Evolutionary conservation across 2,113 vertebrate genomes (phyloP).

Genomic region (Dryoscopus gambensis): DNA sequence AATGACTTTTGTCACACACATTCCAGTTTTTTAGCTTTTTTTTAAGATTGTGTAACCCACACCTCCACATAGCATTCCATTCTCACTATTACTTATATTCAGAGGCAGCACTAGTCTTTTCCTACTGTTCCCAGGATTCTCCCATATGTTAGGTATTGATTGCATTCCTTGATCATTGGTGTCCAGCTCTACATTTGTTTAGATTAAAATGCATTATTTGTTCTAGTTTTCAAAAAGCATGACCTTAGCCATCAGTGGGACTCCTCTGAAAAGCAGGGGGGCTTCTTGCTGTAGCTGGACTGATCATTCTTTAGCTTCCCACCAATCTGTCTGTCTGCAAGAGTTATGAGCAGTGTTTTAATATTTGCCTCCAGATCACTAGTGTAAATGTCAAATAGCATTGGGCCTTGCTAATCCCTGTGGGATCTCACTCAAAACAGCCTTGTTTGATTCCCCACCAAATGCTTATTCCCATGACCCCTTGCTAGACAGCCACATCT

Average conservation of each 20-base stretch:
- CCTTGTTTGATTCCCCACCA: not conserved
- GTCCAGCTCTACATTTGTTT: not conserved
- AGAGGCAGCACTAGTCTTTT: not conserved
- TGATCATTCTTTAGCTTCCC: not conserved
- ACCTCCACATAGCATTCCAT: not conserved
- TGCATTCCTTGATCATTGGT: not conserved
- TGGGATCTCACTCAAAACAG: not conserved
- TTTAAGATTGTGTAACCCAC: not conserved
- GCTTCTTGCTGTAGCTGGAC: not conserved
- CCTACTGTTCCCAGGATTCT: not conserved
- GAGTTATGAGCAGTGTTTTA: not conserved
- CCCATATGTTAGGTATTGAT: not conserved
- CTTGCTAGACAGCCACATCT: not conserved
- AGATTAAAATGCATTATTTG: not conserved
- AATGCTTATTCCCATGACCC: not conserved
- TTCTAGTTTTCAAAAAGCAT: not conserved
- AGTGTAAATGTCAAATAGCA: not conserved
- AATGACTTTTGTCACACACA: not conserved
- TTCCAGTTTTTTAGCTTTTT: not conserved
- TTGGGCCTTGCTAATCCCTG: not conserved
- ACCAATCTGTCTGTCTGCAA: not conserved
- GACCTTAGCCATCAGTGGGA: not conserved
- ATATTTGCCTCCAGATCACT: not conserved
- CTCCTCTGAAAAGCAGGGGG: not conserved
- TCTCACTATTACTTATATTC: not conserved